Percentiles rank a stretch among this genome's conserved stretches.
These are phyloP conservation scores for Connochaetes taurinus DNA, from an alignment of 2,113 vertebrate genomes.

Conservation along the genomic window DNA sequence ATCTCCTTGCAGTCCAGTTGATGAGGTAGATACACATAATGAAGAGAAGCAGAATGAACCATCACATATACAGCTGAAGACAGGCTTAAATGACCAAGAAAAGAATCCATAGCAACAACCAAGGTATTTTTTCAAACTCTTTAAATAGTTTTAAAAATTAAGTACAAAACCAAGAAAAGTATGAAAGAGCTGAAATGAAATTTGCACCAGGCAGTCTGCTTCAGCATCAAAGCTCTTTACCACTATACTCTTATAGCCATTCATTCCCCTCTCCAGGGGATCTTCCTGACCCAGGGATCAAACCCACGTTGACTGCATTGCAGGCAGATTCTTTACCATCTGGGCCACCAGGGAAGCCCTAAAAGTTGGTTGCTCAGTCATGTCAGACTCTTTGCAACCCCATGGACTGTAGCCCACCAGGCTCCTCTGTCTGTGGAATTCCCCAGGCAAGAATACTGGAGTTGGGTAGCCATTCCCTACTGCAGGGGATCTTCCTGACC, in stretches of 20 bases:
- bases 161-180: not conserved
- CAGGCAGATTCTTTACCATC: not conserved
- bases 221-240: not conserved
- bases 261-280: not conserved
- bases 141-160: not conserved
- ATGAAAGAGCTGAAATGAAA: not conserved
- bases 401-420: not conserved
- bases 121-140: not conserved
- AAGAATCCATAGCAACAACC: not conserved
- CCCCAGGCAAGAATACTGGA: not conserved
- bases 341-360: not conserved
- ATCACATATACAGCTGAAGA: not conserved
- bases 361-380: not conserved
- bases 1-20: not conserved
- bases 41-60: not conserved
- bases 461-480: not conserved
- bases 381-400: not conserved
- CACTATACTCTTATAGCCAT: not conserved
- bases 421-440: not conserved
- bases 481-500: not conserved
- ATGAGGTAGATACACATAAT: not conserved
- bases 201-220: not conserved
- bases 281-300: not conserved
- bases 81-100: not conserved
- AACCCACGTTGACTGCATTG: not conserved